Evolutionary conservation across 2,797 vertebrate species (phyloP), one percentile per base, ranked within the genome.

Genomic region (Spinus pinus): DNA sequence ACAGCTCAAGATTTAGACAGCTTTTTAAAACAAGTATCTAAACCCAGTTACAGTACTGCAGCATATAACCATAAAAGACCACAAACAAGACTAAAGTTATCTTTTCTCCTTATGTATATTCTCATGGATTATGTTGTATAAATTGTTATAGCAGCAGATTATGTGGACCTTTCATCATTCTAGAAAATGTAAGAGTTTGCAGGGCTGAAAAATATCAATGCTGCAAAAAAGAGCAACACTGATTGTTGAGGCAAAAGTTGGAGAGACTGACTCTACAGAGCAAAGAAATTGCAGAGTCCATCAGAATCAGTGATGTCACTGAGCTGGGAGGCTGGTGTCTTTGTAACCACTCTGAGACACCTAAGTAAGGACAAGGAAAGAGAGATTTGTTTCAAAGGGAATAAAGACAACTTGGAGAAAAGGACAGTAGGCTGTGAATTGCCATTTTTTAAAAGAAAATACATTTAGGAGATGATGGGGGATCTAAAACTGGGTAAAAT

Each of bases 41-140:
- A 80, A 84, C 88, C 28, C n/a, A 84, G 46, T 73, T 83, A 70
- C 27, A 75, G 53, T 47, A 37, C 47, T 88, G 84, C 53, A 81
- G 61, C 44, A 73, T 25, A 77, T 64, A 56, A 84, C 80, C 73
- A 82, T 87, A 95, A 91, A 92, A 70, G 46, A 94, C 86, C 53
- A 74, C 8, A 88, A 84, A 72, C 28, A 89, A 74, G 56, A 47
- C 33, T 65, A 14, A 91, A 74, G 31, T 67, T 91, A 46, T 91
- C n/a, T 8, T 25, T 67, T 87, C 71, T 85, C 30, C n/a, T 75
- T 72, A 69, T 6, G 14, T 57, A 18, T 60, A 78, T 86, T 86
- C 81, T 47, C 49, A 64, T 35, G 33, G 73, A 84, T 90, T 70
- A 54, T 27, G 14, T 33, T 82, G 60, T 41, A 79, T 66, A 84